Evolutionary conservation across 1,140 invertebrate genomes (phyloP).

Genomic region (Drosophila ironensis): DNA sequence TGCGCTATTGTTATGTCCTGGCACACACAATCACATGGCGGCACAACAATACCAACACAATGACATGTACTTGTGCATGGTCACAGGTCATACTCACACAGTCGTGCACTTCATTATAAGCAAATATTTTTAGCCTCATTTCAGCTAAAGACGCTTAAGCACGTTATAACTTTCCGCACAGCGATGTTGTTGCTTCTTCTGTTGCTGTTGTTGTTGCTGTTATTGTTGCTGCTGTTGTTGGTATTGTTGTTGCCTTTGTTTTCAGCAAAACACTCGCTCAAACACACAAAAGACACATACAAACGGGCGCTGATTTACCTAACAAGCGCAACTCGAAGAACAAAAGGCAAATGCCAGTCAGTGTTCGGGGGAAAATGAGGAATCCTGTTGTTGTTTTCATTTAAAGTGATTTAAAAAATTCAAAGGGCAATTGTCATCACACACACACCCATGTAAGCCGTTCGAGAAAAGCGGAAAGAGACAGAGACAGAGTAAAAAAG

Average conservation of each 20-base stretch:
- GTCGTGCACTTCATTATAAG: constrained; percentile 66
- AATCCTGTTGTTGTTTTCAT: constrained; percentile 74
- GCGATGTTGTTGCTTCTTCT: constrained; percentile 35
- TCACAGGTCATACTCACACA: constrained; percentile 50
- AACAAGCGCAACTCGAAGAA: constrained; percentile 62
- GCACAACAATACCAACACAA: background rate
- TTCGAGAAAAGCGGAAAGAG: background rate
- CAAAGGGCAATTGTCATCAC: constrained; percentile 75
- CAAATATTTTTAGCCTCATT: constrained; percentile 78
- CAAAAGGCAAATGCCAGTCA: constrained; percentile 61
- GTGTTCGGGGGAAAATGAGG: constrained; percentile 4
- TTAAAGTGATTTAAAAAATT: constrained; percentile 80
- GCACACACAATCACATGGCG: constrained; percentile 28
- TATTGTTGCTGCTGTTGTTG: constrained; percentile 23
- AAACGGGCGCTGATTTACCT: constrained; percentile 71
- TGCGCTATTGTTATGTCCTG: constrained; percentile 56
- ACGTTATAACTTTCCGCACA: constrained; percentile 64
- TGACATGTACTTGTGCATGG: constrained; percentile 35
- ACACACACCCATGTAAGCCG: constrained; percentile 31
- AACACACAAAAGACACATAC: constrained; percentile 5
- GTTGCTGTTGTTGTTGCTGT: constrained; percentile 14
- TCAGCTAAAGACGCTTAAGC: constrained; percentile 77
- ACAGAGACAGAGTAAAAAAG: background rate
- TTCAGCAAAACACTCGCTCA: constrained; percentile 13
- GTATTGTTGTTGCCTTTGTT: constrained; percentile 43